These are phyloP conservation scores for Caenorhabditis japonica DNA, from an alignment of 2,888 invertebrate species.

Conservation along the genomic window DNA sequence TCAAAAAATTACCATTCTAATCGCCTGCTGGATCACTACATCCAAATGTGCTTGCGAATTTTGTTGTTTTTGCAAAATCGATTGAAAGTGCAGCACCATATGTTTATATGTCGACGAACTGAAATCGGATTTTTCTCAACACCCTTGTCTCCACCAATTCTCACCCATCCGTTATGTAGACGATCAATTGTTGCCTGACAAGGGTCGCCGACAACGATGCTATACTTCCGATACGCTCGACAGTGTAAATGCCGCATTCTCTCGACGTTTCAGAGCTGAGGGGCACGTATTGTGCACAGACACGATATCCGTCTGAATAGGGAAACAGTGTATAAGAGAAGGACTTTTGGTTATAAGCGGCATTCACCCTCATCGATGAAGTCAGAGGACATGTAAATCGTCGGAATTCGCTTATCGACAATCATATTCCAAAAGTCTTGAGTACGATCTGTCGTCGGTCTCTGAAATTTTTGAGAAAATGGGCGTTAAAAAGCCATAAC, in stretches of 20 bases:
- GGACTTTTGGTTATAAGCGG: too few relatives aligned
- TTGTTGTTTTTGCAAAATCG: too few relatives aligned
- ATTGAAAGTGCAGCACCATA: slow-evolving; percentile 21
- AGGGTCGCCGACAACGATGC: slow-evolving; percentile 10
- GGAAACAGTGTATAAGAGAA: not conserved
- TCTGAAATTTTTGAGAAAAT: too few relatives aligned
- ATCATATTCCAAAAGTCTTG: slow-evolving; percentile 23
- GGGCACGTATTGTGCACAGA: slow-evolving; percentile 18
- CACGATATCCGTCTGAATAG: not conserved
- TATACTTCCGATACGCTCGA: slow-evolving; percentile 15
- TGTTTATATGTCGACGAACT: slow-evolving; percentile 2
- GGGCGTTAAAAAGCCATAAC: too few relatives aligned
- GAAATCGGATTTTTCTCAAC: not conserved
- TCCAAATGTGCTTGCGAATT: too few relatives aligned
- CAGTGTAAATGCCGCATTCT: slow-evolving; percentile 7
- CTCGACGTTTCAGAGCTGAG: not conserved
- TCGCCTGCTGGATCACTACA: too few relatives aligned
- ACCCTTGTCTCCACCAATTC: not conserved
- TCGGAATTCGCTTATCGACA: slow-evolving; percentile 30
- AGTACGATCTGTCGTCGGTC: slow-evolving; percentile 4
- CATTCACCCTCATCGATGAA: not conserved
- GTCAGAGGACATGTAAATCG: slow-evolving; percentile 8
- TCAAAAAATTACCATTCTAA: too few relatives aligned
- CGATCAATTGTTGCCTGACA: slow-evolving; percentile 13
- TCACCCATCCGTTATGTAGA: slow-evolving; percentile 10